A percentile compares a stretch with the other conserved stretches of the same genome.
Evolutionary conservation across 2,797 vertebrate genomes (phyloP).

Genomic region (Lepidocolaptes lacrymiger): DNA sequence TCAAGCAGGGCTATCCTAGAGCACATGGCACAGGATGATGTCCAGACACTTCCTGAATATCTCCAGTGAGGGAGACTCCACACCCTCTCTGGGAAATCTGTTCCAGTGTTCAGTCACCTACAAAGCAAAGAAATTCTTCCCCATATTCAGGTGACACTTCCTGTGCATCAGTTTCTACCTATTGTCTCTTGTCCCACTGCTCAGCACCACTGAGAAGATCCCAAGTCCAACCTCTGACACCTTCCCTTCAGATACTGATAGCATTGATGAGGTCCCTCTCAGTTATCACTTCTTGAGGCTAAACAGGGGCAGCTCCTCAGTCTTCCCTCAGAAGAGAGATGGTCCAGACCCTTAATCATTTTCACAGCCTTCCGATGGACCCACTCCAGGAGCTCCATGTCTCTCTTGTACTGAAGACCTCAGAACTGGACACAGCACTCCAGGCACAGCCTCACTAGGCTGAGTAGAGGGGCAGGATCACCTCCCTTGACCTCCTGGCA

Average conservation of each 20-base stretch:
- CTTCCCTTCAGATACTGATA: not conserved
- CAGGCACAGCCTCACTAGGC: not conserved
- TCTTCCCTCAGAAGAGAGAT: not conserved
- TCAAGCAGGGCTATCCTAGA: not conserved
- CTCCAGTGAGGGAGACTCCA: not conserved
- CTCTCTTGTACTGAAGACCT: not conserved
- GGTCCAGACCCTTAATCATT: not conserved
- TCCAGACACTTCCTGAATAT: not conserved
- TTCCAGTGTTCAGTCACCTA: not conserved
- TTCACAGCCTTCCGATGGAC: not conserved
- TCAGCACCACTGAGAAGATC: not conserved
- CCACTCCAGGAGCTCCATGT: not conserved
- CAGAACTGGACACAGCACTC: not conserved
- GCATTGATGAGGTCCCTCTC: not conserved
- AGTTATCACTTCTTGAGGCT: not conserved
- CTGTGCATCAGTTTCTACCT: not conserved
- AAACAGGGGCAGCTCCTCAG: not conserved
- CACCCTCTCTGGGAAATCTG: not conserved
- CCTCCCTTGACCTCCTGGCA: not conserved
- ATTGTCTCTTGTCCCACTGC: not conserved
- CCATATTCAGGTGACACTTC: not conserved
- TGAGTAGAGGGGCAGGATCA: not conserved
- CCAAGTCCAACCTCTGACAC: not conserved
- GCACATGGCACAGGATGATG: not conserved
- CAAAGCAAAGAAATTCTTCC: not conserved